Evolutionary conservation across 2,113 vertebrate species (phyloP).

Genomic region (Notothenia coriiceps): DNA sequence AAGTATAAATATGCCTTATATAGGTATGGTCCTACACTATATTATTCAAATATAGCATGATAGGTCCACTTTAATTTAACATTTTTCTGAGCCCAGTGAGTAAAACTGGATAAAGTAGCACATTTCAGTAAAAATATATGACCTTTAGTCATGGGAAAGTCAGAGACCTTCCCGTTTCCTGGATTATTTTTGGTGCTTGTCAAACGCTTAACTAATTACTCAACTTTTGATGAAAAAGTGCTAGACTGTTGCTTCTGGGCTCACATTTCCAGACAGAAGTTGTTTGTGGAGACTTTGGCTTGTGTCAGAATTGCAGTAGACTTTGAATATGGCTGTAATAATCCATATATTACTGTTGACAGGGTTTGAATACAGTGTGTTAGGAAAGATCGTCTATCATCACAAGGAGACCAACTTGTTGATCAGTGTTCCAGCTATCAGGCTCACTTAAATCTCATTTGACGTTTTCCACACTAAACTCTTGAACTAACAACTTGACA

Average conservation of each 20-base stretch:
- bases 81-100: slow-evolving; percentile 2
- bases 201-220: slow-evolving; percentile 58
- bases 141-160: slow-evolving; percentile 70
- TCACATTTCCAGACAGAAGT: slow-evolving; percentile 60
- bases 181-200: slow-evolving; percentile 49
- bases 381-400: slow-evolving; percentile 49
- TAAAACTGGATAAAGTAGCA: slow-evolving; percentile 45
- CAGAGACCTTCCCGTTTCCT: slow-evolving; percentile 54
- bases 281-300: slow-evolving; percentile 63
- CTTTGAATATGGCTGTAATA: slow-evolving; percentile 55
- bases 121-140: slow-evolving; percentile 49
- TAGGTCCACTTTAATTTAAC: slow-evolving; percentile 29
- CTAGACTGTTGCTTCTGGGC: slow-evolving; percentile 33
- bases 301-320: slow-evolving; percentile 25
- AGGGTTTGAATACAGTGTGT: slow-evolving; percentile 25
- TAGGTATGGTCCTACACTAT: too few relatives aligned
- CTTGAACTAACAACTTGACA: slow-evolving; percentile 1
- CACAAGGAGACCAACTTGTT: slow-evolving; percentile 44
- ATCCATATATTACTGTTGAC: slow-evolving; percentile 65
- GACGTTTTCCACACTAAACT: slow-evolving; percentile 52
- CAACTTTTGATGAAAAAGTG: slow-evolving; percentile 55
- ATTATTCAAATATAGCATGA: too few relatives aligned
- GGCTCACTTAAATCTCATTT: slow-evolving; percentile 18
- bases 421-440: slow-evolving; percentile 58
- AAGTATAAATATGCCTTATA: too few relatives aligned